These are phyloP conservation scores for Galeruca laticollis DNA, from an alignment of 2,888 invertebrate genomes.

Conservation along the genomic window DNA sequence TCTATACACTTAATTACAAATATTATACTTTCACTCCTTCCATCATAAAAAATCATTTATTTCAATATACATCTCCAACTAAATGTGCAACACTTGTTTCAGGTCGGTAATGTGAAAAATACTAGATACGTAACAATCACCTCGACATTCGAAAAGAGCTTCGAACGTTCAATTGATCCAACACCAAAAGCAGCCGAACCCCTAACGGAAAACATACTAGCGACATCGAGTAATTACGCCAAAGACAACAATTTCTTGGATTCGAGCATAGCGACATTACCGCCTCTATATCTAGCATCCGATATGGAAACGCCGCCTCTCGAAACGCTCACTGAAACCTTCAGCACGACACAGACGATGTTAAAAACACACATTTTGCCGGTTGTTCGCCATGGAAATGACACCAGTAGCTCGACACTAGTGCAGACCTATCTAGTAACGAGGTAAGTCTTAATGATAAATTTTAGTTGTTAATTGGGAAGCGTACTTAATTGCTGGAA, in stretches of 20 bases:
- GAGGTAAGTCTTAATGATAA: constrained; percentile 62
- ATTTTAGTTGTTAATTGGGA: constrained; percentile 26
- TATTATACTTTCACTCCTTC: too few species aligned
- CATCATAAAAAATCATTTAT: too few species aligned
- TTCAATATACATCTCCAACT: too few species aligned
- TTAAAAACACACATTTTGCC: constrained; percentile 91
- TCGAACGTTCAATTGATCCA: constrained; percentile 73
- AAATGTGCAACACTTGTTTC: constrained; percentile 53
- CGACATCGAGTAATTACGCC: constrained; percentile 79
- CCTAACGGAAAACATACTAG: constrained; percentile 88
- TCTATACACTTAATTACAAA: too few species aligned
- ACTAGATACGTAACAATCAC: constrained; percentile 90
- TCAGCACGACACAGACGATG: constrained; percentile 90
- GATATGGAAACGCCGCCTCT: constrained; percentile 87
- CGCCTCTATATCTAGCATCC: constrained; percentile 80
- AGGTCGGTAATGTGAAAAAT: constrained; percentile 89
- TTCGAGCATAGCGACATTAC: constrained; percentile 86
- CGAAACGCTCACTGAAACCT: constrained; percentile 90
- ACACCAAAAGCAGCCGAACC: constrained; percentile 77
- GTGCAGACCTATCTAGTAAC: constrained; percentile 92
- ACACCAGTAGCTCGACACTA: constrained; percentile 83
- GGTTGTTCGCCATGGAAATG: constrained; percentile 78
- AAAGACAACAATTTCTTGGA: constrained; percentile 77
- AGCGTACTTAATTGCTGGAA: constrained; percentile 28
- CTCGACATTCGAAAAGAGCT: constrained; percentile 84